Evolutionary conservation across 2,888 invertebrate genomes (phyloP), one percentile per base, ranked within the genome.

Genomic region (Apodemia hepburni): DNA sequence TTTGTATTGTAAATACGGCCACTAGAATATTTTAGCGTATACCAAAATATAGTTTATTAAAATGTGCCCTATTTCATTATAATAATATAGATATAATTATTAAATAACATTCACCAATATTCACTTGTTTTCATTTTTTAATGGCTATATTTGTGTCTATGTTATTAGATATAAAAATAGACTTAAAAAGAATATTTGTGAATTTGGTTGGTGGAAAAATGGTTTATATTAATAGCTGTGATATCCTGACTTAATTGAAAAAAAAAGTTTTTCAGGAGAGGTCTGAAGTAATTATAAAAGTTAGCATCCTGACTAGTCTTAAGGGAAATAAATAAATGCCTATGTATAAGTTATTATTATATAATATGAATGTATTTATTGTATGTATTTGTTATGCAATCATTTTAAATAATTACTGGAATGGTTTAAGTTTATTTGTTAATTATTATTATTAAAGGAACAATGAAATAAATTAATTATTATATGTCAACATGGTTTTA

Each of bases 1-100:
- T 38, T 38, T 51, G 9, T 54, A 54, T 15, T 49, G 49, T 49
- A 49, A 17, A 54, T 54, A 61, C 81, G 89, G 88, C 89, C 89
- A 89, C 83, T 89, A 89, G 87, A 72, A 81, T 75, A 76, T 74
- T 70, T 80, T 89, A 90, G 90, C 90, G 87, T 88, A 88, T 86
- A 88, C 90, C 90, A 90, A 90, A 90, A 86, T 84, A 74, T 85
- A 84, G 85, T 77, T 76, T 70, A 78, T 79, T 74, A 69, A 68
- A 66, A 73, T 73, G 79, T 82, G 78, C 78, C 81, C 80, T 80
- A 77, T 72, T 73, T 74, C 69, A 70, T 70, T 58, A 58, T 58
- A 57, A 57, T 57, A 58, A 61, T 47, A 58, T 47, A 54, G 18
- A 54, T 54, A 22, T 51, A 51, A 12, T 22, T 51, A 27, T 18